Conservation (phyloP, 2,888 invertebrate species). For the Drosophila paranaensis region DNA sequence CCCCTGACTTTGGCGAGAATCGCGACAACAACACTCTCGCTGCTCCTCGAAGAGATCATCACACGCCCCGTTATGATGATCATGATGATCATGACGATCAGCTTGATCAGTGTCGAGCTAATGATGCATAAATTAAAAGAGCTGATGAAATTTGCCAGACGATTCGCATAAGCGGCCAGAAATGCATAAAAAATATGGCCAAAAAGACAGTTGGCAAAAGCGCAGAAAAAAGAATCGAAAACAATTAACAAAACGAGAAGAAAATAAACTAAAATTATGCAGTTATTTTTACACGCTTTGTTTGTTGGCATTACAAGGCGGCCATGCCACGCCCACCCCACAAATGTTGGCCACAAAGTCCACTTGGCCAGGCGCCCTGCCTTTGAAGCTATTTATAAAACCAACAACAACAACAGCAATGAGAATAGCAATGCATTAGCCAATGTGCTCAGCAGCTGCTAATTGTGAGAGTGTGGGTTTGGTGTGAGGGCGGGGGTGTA, state of each 20-base stretch:
- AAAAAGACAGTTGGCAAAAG: constrained; percentile 35
- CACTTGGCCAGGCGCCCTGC: constrained; percentile 45
- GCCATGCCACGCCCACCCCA: constrained; percentile 61
- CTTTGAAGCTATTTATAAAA: constrained; percentile 37
- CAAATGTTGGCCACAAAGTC: constrained; percentile 57
- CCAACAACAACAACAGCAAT: constrained; percentile 17
- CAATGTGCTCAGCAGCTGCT: constrained; percentile 18
- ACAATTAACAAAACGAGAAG: constrained; percentile 13
- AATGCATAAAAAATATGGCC: constrained; percentile 30
- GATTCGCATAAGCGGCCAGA: constrained; percentile 62
- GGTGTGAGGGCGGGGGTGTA: background rate
- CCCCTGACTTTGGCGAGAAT: background rate
- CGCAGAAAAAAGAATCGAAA: constrained; percentile 5
- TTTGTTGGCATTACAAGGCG: constrained; percentile 47
- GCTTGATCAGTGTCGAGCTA: constrained; percentile 9
- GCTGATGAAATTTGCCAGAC: constrained; percentile 76
- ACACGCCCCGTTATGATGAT: constrained; percentile 45
- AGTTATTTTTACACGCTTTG: constrained; percentile 57
- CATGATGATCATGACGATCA: constrained; percentile 2
- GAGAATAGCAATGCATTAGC: constrained; percentile 20
- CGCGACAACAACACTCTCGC: constrained; percentile 17
- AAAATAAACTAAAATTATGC: constrained; percentile 52
- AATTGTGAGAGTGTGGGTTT: constrained; percentile 13
- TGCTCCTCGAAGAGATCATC: constrained; percentile 16
- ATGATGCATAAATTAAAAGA: constrained; percentile 73